Base-by-base conservation (phyloP, 2,113 vertebrate genomes). In the Paracanthobrama guichenoti region DNA sequence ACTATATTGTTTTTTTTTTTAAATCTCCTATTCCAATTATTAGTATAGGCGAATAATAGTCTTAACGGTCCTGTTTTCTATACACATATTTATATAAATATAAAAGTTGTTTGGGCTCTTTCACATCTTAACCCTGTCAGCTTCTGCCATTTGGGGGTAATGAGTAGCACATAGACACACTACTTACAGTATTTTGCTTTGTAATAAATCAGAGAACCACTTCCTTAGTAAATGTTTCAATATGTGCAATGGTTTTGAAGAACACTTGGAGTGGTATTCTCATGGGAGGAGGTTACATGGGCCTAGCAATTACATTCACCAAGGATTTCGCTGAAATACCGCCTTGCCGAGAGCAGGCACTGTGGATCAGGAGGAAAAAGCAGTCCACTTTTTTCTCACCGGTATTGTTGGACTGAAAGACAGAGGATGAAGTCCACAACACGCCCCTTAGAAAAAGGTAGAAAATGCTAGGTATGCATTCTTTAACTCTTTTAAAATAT, bases 151-250 rank as follows among this genome's bases (percentile, higher is more conserved):
- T 84, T 48, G 18, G 77, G 60, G 69, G 85, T 86, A 84, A 86
- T 72, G 69, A 78, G 77, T 80, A 86, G 76, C 59, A 80, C 81
- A 83, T 79, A 69, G 22, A 74, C 79, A 69, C 64, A 39, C 62
- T 85, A 87, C 86, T 88, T 87, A 88, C 86, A 86, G 86, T 86
- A 86, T 87, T 88, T 78, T 85, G 81, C 81, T 85, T 82, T 86
- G 86, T 85, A 89, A 89, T 89, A 88, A 89, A 85, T 87, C 85
- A 85, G 83, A 86, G 82, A 74, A 88, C 85, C 88, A 88, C 83
- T 88, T 89, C 87, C 88, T 85, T 78, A 82, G 81, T 88, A 88
- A 89, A 88, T 83, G 80, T 79, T 89, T 88, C 88, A 89, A 84
- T 84, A 89, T 89, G 88, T 88, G 87, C 84, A 75, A 59, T 86